Percentiles rank a stretch among this genome's conserved stretches.
These are phyloP conservation scores for Diplodus sargus DNA, from an alignment of 2,797 vertebrate genomes.

Conservation along the genomic window DNA sequence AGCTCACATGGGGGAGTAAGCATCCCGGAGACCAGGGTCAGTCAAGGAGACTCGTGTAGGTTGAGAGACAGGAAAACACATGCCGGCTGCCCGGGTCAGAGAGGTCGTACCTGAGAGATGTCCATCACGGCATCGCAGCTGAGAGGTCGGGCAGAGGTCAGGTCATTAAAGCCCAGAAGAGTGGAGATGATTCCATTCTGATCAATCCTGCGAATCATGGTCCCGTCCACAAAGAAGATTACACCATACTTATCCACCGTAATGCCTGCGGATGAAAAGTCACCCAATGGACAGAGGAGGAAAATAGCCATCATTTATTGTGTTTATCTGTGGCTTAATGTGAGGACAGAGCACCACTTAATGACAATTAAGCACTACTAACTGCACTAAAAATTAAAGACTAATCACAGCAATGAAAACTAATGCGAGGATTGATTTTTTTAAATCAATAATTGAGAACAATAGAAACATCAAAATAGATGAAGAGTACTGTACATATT, in stretches of 20 bases:
- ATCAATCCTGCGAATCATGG: conserved; percentile 96
- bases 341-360: conserved; percentile 42
- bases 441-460: conserved; percentile 62
- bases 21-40: conserved; percentile 35
- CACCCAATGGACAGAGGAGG: conserved; percentile 31
- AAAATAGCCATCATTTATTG: conserved; percentile 53
- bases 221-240: conserved; percentile 98
- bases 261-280: conserved; percentile 86
- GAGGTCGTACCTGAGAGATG: conserved; percentile 92
- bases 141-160: conserved; percentile 96
- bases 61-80: conserved; percentile 40
- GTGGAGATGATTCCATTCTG: conserved; percentile 99
- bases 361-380: conserved; percentile 56
- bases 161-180: conserved; percentile 95
- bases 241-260: conserved; percentile 96
- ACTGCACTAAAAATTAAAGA: conserved; percentile 58
- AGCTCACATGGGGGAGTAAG: conserved; percentile 21
- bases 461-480: conserved; percentile 72
- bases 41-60: conserved; percentile 32
- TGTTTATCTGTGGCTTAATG: conserved; percentile 59
- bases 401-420: conserved; percentile 58
- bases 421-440: conserved; percentile 58
- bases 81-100: conserved; percentile 27
- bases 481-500: conserved; percentile 52
- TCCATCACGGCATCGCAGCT: conserved; percentile 99